phyloP scores from a whole-genome alignment of 1,140 invertebrate genomes.

The Drosophila ambigua region DNA sequence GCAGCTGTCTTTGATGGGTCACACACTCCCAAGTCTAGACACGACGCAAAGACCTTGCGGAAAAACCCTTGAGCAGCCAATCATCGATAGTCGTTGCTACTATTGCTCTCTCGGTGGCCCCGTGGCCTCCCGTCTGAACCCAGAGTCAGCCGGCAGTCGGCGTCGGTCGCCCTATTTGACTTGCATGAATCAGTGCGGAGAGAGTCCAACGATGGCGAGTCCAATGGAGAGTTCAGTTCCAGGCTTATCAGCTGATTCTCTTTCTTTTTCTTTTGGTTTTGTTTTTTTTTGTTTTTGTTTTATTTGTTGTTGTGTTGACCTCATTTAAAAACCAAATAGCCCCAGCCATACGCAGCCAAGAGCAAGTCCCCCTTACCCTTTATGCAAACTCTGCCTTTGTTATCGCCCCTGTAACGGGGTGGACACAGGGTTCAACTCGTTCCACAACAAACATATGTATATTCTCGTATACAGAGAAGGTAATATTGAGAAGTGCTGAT shows the following conservation, averaged over 20 bases:
- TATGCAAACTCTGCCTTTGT: slow-evolving; percentile 38
- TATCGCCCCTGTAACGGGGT: slow-evolving; percentile 13
- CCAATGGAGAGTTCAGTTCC: slow-evolving; percentile 15
- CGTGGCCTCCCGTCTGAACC: no score
- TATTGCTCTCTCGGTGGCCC: no score
- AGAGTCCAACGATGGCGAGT: neutral
- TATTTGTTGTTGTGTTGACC: slow-evolving; percentile 62
- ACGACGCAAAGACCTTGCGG: slow-evolving; percentile 17
- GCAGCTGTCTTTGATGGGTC: slow-evolving; percentile 48
- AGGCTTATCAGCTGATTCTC: slow-evolving; percentile 60
- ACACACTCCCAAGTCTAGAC: slow-evolving; percentile 42
- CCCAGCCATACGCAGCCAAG: slow-evolving; percentile 37
- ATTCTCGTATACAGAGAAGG: slow-evolving; percentile 26
- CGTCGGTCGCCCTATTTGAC: slow-evolving; percentile 27
- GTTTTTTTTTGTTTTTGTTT: slow-evolving; percentile 54
- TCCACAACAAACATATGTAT: slow-evolving; percentile 26
- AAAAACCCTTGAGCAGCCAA: neutral
- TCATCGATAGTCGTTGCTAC: slow-evolving; percentile 2
- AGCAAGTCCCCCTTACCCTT: slow-evolving; percentile 41
- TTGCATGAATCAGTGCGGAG: slow-evolving; percentile 23
- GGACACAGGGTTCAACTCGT: slow-evolving; percentile 56
- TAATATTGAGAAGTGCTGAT: slow-evolving; percentile 41
- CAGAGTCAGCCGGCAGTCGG: no score
- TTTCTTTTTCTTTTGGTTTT: slow-evolving; percentile 21
- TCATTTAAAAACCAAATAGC: slow-evolving; percentile 80